These are phyloP conservation scores for Takifugu bimaculatus DNA, from an alignment of 2,113 vertebrate species.

Conservation along the genomic window DNA sequence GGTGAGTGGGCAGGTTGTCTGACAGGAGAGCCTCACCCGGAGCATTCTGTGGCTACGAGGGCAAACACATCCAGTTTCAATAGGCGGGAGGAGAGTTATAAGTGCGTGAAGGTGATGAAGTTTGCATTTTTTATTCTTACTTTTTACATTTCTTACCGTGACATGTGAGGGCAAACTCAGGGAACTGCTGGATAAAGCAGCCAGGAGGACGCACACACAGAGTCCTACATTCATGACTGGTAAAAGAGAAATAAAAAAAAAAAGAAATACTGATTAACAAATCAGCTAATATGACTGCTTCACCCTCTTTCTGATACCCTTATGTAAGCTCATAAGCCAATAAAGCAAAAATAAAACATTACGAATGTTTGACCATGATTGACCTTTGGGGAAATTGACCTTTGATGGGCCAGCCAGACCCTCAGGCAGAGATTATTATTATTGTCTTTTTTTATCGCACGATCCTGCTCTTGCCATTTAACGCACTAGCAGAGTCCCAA, in stretches of 20 bases:
- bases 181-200: slow-evolving; percentile 64
- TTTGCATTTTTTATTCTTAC: slow-evolving; percentile 5
- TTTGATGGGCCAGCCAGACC: slow-evolving; percentile 17
- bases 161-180: slow-evolving; percentile 60
- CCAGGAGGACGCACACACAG: slow-evolving; percentile 73
- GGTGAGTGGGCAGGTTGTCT: slow-evolving; percentile 37
- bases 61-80: background rate
- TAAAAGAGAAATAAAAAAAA: slow-evolving; percentile 3
- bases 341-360: slow-evolving; percentile 30
- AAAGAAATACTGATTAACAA: background rate
- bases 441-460: background rate
- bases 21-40: slow-evolving; percentile 28
- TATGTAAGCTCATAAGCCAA: background rate
- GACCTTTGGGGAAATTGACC: background rate
- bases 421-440: slow-evolving; percentile 10
- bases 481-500: slow-evolving; percentile 12
- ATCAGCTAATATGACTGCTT: background rate
- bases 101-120: background rate
- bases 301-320: background rate
- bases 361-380: background rate
- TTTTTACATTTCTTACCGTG: slow-evolving; percentile 43
- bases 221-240: slow-evolving; percentile 75
- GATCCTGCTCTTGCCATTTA: background rate
- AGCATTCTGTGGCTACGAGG: slow-evolving; percentile 38
- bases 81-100: background rate